Evolutionary conservation across 2,888 invertebrate genomes (phyloP).

Genomic region (Mythimna loreyi): DNA sequence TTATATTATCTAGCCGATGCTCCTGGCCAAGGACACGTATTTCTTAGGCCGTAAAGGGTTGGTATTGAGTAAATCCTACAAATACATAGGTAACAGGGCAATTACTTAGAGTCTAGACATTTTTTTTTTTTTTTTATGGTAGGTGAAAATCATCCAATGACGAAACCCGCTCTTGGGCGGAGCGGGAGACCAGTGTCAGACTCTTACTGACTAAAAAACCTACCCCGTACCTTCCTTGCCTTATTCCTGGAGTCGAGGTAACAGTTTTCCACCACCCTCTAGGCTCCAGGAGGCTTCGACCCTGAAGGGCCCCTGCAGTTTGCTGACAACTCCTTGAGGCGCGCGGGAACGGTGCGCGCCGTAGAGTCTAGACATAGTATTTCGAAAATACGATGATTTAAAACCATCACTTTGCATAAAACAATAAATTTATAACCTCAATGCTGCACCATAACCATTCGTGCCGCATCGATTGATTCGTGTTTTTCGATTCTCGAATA

Average conservation of each 20-base stretch:
- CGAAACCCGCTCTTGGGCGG: no score
- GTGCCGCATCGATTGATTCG: slow-evolving; percentile 48
- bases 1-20: slow-evolving; percentile 60
- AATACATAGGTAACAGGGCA: slow-evolving; percentile 3
- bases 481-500: slow-evolving; percentile 60
- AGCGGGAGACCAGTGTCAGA: no score
- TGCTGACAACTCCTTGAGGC: no score
- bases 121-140: no score
- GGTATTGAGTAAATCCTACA: slow-evolving; percentile 2
- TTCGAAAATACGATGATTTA: background rate
- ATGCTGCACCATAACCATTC: slow-evolving; percentile 29
- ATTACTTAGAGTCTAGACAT: background rate
- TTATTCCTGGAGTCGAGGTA: no score
- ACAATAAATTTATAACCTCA: slow-evolving; percentile 28
- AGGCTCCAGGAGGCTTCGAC: no score
- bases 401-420: slow-evolving; percentile 17
- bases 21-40: slow-evolving; percentile 43
- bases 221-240: no score
- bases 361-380: background rate
- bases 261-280: no score
- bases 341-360: no score
- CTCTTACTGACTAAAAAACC: no score
- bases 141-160: no score
- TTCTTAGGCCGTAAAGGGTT: slow-evolving; percentile 31
- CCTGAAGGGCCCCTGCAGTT: no score